Evolutionary conservation across 1,140 invertebrate genomes (phyloP), one percentile per base, ranked within the genome.

Genomic region (Apolygus lucorum): DNA sequence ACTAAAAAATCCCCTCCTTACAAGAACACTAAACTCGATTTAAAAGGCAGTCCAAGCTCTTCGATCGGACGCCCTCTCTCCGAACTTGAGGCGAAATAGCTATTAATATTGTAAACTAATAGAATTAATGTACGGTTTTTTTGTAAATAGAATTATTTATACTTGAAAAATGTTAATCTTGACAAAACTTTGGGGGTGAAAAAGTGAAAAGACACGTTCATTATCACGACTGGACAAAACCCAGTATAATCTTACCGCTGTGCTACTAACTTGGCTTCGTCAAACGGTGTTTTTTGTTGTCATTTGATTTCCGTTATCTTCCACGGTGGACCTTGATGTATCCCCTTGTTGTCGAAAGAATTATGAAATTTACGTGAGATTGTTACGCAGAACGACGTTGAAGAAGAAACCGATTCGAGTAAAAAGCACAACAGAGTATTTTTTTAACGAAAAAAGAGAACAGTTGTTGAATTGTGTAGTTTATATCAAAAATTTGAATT

Each of bases 71-170:
- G 4, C 17, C 34, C 34, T 17, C 4, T 42, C 34, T 42, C 34
- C 4, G n/a, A 42, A 8, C 34, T 8, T 8, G 34, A 42, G 34
- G 17, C 34, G 17, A 17, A 62, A 28, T 34, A 29, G 54, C 49
- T 68, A 59, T 28, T 49, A 28, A 67, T 28, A 28, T 68, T 62
- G 52, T 68, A 62, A 59, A 59, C 28, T 62, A 62, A 68, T 68
- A 68, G 25, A 26, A 52, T 52, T 42, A 52, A 52, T 49, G n/a
- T n/a, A 25, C 28, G 42, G 24, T 68, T 11, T n/a, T 52, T 68
- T 25, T 68, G n/a, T n/a, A 68, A 26, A 25, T 42, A 52, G 22
- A 52, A 24, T n/a, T 14, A 68, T 49, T 68, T 28, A 66, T 28
- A 66, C n/a, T n/a, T n/a, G n/a, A n/a, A n/a, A n/a, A 66, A 26